Conservation (phyloP, 2,113 vertebrate genomes). For the Elgaria multicarinata region DNA sequence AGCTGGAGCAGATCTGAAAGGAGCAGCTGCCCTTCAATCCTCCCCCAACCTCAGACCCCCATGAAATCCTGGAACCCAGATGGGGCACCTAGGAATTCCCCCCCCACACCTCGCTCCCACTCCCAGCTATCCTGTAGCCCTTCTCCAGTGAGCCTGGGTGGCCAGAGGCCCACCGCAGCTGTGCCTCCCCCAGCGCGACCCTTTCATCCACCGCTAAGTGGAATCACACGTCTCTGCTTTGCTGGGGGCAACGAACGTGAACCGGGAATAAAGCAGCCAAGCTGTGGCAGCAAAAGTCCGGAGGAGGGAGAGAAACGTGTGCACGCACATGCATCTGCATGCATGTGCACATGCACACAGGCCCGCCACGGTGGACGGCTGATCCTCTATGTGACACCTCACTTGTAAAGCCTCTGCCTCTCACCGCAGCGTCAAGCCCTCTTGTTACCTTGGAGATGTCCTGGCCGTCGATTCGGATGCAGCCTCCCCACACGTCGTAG, state of each 20-base stretch:
- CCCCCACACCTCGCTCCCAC: not conserved
- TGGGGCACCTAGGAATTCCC: not conserved
- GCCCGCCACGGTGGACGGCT: not conserved
- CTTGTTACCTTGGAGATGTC: conserved; percentile 91
- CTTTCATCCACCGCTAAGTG: conserved; percentile 25
- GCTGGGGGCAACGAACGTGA: conserved; percentile 5
- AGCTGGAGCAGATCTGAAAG: conserved; percentile 13
- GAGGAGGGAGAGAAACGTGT: not conserved
- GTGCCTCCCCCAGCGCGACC: not conserved
- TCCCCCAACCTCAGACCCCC: not conserved
- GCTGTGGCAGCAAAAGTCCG: not conserved
- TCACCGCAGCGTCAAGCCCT: not conserved
- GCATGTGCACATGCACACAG: no score
- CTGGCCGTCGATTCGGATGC: conserved; percentile 90
- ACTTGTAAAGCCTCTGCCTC: fast-evolving
- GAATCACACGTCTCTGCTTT: conserved; percentile 19
- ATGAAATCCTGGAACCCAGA: conserved; percentile 14
- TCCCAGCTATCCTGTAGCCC: not conserved
- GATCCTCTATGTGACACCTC: not conserved
- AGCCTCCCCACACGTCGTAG: conserved; percentile 89
- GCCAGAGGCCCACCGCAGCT: not conserved
- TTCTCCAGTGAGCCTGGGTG: conserved; percentile 11
- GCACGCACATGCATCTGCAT: no score
- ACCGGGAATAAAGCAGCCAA: conserved; percentile 14
- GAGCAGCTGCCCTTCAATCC: not conserved